Evolutionary conservation across 2,797 vertebrate genomes (phyloP), one percentile per base, ranked within the genome.

Genomic region (Gymnothorax javanicus): DNA sequence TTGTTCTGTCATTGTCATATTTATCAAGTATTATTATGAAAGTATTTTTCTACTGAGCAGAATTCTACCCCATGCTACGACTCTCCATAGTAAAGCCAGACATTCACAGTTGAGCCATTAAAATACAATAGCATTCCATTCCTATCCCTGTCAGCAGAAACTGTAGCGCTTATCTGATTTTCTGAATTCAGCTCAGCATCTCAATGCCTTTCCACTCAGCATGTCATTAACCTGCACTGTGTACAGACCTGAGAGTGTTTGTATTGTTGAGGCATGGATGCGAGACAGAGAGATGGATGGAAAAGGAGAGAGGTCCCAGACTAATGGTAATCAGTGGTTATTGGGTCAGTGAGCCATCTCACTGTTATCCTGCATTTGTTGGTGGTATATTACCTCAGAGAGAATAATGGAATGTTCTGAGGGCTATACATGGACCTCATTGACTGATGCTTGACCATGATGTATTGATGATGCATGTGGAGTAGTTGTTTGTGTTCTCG

Each of bases 111-210:
- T 59, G 71, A 50, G 59, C 56, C 59, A 15, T 75, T 56, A 56
- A 7, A 4, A 9, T 11, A 56, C 85, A 56, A 23, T 81, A 15
- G 20, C 43, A 9, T 23, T 17, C 27, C 15, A 79, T 56, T 56
- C 62, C 56, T 33, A 13, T 27, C 62, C 59, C 60, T 15, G 20
- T 75, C 23, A 60, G 82, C 52, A 50, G 43, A 83, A 83, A n/a
- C n/a, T 23, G 15, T 58, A 83, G 54, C 15, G 52, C 62, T 9
- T 54, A 62, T 52, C 82, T n/a, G 62, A 54, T 56, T 4, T 56
- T 75, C 54, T 87, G 75, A 84, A 75, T 84, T 6, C 25, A 33
- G 59, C 82, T 23, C 13, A 58, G 86, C 57, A 59, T 59, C 82
- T 84, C 57, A 60, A 9, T 84, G 59, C 60, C 60, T 84, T 20